phyloP scores from a whole-genome alignment of 1,140 invertebrate species.

The Drosophila busckii region DNA sequence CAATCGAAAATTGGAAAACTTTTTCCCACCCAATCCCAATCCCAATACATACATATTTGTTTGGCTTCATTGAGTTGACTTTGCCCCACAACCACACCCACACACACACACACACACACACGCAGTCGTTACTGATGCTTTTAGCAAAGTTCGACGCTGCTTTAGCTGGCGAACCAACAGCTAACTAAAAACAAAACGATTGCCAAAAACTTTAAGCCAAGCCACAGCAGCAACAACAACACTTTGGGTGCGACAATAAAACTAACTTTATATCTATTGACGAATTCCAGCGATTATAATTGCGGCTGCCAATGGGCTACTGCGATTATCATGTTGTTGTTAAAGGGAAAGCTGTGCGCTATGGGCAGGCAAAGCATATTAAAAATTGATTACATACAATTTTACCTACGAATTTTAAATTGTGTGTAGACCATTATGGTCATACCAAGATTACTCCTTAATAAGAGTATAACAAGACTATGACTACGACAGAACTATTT shows the following conservation, averaged over 20 bases:
- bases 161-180: slow-evolving; percentile 32
- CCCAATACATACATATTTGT: too few species aligned
- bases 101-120: slow-evolving; percentile 29
- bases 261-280: slow-evolving; percentile 14
- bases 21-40: too few species aligned
- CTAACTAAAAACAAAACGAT: slow-evolving; percentile 41
- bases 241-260: slow-evolving; percentile 21
- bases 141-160: slow-evolving; percentile 62
- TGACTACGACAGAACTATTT: too few species aligned
- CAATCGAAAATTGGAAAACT: slow-evolving; percentile 77
- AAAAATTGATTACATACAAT: too few species aligned
- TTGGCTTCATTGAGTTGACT: slow-evolving; percentile 73
- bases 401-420: too few species aligned
- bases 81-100: slow-evolving; percentile 9
- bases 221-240: slow-evolving; percentile 34
- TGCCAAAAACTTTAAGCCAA: slow-evolving; percentile 31
- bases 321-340: slow-evolving; percentile 59
- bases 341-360: too few species aligned
- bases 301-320: slow-evolving; percentile 39
- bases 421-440: too few species aligned
- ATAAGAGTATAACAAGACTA: too few species aligned
- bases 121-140: slow-evolving; percentile 45
- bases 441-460: too few species aligned
- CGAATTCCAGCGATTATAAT: slow-evolving; percentile 60
- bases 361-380: too few species aligned